Percentiles rank a stretch among this genome's conserved stretches.
Conservation (phyloP, 2,113 vertebrate genomes). For the Catagonus wagneri region DNA sequence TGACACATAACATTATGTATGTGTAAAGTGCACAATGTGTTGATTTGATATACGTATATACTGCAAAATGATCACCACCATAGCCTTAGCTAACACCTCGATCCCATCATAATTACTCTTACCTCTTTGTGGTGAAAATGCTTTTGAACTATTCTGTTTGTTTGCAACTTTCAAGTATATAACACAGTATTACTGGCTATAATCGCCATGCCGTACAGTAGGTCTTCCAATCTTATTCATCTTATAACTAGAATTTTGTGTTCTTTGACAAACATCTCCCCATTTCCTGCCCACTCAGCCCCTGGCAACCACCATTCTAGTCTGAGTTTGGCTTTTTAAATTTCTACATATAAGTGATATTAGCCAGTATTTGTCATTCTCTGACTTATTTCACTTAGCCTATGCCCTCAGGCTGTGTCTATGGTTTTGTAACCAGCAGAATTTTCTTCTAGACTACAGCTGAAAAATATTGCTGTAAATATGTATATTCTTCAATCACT, state of each 20-base stretch:
- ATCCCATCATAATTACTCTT: background rate
- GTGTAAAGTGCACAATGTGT: background rate
- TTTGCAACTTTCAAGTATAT: background rate
- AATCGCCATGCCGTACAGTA: background rate
- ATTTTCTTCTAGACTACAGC: too few relatives aligned
- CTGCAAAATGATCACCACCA: background rate
- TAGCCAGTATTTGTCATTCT: too few relatives aligned
- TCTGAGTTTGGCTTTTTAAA: too few relatives aligned
- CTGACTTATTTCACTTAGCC: too few relatives aligned
- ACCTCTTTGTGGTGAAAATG: background rate
- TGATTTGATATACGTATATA: background rate
- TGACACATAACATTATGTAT: background rate
- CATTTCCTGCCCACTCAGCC: too few relatives aligned
- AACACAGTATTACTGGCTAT: background rate
- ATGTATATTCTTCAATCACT: too few relatives aligned
- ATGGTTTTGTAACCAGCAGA: too few relatives aligned
- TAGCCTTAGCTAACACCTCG: background rate
- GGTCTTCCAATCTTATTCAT: background rate
- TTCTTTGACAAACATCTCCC: background rate
- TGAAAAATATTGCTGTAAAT: too few relatives aligned
- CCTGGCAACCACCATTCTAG: too few relatives aligned
- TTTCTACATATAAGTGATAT: too few relatives aligned
- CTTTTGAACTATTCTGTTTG: conserved; percentile 12
- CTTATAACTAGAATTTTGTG: background rate
- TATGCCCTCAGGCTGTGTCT: too few relatives aligned